Conservation (phyloP, 2,888 invertebrate species). For the Tenthredo scrophulariae region DNA sequence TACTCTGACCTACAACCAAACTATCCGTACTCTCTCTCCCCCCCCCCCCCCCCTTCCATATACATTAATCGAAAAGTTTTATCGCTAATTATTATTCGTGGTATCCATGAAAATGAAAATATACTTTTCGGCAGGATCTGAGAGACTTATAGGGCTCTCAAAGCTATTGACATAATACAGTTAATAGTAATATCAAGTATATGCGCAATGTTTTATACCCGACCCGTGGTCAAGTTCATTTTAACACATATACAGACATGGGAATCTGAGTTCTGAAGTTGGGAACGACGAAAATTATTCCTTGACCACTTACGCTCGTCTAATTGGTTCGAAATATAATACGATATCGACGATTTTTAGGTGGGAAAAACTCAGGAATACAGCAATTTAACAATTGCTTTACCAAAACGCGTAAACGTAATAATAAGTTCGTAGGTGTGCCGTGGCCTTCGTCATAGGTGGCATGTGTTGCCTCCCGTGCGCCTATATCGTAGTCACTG, state of each 20-base stretch:
- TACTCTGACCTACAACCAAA: slow-evolving; percentile 11
- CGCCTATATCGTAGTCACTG: background rate
- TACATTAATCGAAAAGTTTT: background rate
- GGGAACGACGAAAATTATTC: background rate
- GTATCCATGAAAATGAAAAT: background rate
- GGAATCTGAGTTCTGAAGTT: background rate
- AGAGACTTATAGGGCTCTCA: background rate
- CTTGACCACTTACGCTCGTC: background rate
- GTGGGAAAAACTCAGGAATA: background rate
- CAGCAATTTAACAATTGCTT: background rate
- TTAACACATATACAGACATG: background rate
- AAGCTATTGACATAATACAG: background rate
- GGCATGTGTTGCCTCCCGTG: no score
- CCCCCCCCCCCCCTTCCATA: no score
- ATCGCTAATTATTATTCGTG: background rate
- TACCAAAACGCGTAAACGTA: background rate
- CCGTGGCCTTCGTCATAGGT: background rate
- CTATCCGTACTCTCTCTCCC: background rate
- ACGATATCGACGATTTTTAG: background rate
- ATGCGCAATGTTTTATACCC: background rate
- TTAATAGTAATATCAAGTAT: slow-evolving; percentile 6
- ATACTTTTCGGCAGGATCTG: background rate
- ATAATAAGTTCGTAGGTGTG: background rate
- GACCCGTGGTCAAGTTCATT: background rate
- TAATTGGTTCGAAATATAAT: background rate